Percentiles rank a stretch among this genome's conserved stretches.
Conservation (phyloP, 2,888 invertebrate genomes). For the Ophion slaviceki region DNA sequence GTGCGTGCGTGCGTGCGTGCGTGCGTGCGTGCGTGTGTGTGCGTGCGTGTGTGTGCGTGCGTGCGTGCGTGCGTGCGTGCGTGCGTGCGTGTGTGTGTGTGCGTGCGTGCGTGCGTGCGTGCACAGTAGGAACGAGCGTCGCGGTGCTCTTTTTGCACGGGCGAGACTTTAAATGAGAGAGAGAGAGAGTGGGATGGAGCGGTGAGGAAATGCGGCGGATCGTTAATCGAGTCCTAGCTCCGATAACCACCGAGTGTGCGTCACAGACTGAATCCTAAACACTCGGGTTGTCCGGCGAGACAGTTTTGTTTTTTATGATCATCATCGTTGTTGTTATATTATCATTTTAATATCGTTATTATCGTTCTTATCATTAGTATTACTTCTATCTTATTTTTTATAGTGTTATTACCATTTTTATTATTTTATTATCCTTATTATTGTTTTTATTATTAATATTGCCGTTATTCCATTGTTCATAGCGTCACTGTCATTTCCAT, state of each 20-base stretch:
- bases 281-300: slow-evolving; percentile 11
- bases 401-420: background rate
- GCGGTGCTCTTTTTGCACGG: slow-evolving; percentile 37
- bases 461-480: too few species aligned
- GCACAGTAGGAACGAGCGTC: slow-evolving; percentile 9
- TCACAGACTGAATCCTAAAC: slow-evolving; percentile 40
- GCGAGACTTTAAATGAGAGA: slow-evolving; percentile 11
- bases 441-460: too few species aligned
- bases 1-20: too few species aligned
- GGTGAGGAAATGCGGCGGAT: slow-evolving; percentile 42
- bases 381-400: background rate
- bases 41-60: too few species aligned
- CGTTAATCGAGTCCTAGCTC: slow-evolving; percentile 31
- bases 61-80: too few species aligned
- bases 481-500: too few species aligned
- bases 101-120: background rate
- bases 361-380: background rate
- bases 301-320: slow-evolving; percentile 3
- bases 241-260: slow-evolving; percentile 56
- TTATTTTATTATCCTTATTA: too few species aligned
- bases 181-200: background rate
- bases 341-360: background rate
- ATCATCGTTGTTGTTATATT: background rate
- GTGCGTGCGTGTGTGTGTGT: too few species aligned
- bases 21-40: too few species aligned